Evolutionary conservation across 2,888 invertebrate genomes (phyloP).

Genomic region (Patella caerulea): DNA sequence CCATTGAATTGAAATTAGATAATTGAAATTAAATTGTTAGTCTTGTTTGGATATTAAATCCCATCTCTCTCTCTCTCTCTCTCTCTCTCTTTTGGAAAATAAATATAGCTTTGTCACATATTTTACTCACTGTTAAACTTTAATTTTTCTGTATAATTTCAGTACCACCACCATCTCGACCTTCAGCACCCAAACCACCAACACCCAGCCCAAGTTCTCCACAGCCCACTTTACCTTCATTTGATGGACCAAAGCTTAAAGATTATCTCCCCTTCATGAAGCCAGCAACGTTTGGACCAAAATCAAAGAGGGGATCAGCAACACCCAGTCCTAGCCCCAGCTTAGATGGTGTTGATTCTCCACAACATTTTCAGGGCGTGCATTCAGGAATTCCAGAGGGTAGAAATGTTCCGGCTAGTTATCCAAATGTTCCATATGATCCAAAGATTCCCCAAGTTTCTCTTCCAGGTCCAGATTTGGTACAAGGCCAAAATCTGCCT

Average conservation of each 20-base stretch:
- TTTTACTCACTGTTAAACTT: neutral
- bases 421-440: neutral
- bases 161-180: constrained; percentile 54
- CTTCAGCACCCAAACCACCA: constrained; percentile 57
- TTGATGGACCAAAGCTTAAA: constrained; percentile 82
- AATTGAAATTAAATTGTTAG: no score
- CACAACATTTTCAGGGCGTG: constrained; percentile 8
- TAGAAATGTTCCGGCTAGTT: constrained; percentile 28
- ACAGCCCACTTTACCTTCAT: constrained; percentile 41
- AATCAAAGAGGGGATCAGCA: constrained; percentile 37
- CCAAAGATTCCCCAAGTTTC: neutral
- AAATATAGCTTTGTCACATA: neutral
- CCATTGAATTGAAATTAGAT: no score
- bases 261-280: constrained; percentile 89
- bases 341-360: constrained; percentile 20
- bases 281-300: constrained; percentile 68
- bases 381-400: constrained; percentile 41
- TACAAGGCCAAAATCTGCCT: neutral
- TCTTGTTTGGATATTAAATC: no score
- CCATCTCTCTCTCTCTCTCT: no score
- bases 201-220: constrained; percentile 12
- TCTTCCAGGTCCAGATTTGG: constrained; percentile 11
- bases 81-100: no score
- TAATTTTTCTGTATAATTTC: constrained; percentile 22
- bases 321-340: constrained; percentile 32